Conservation (phyloP, 2,113 vertebrate genomes). For the Psilopsiagon aurifrons region DNA sequence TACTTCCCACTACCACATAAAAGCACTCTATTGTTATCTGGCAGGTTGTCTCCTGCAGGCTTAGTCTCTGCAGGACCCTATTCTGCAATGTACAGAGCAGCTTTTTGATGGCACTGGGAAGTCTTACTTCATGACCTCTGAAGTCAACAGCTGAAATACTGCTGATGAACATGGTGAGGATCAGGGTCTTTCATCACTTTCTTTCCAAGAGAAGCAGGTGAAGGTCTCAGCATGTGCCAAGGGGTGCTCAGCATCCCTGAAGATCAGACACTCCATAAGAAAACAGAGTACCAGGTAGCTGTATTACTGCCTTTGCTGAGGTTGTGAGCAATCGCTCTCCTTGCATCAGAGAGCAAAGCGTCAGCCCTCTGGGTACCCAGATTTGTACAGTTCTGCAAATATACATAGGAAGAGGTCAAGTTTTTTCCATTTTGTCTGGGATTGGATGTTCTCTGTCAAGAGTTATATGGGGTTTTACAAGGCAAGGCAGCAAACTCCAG, state of each 20-base stretch:
- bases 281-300: background rate
- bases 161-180: background rate
- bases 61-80: background rate
- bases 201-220: background rate
- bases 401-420: background rate
- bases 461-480: conserved; percentile 9
- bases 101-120: background rate
- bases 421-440: conserved; percentile 23
- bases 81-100: background rate
- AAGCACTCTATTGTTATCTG: background rate
- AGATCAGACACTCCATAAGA: background rate
- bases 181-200: background rate
- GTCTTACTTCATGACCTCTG: background rate
- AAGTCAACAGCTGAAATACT: background rate
- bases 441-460: conserved; percentile 25
- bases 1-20: background rate
- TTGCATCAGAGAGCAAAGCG: background rate
- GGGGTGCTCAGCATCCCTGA: background rate
- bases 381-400: conserved; percentile 31
- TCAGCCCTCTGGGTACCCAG: background rate
- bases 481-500: conserved; percentile 22
- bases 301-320: background rate
- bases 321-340: background rate
- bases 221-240: background rate
- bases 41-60: background rate